Evolutionary conservation across 2,113 vertebrate genomes (phyloP).

Genomic region (Rattus rattus): DNA sequence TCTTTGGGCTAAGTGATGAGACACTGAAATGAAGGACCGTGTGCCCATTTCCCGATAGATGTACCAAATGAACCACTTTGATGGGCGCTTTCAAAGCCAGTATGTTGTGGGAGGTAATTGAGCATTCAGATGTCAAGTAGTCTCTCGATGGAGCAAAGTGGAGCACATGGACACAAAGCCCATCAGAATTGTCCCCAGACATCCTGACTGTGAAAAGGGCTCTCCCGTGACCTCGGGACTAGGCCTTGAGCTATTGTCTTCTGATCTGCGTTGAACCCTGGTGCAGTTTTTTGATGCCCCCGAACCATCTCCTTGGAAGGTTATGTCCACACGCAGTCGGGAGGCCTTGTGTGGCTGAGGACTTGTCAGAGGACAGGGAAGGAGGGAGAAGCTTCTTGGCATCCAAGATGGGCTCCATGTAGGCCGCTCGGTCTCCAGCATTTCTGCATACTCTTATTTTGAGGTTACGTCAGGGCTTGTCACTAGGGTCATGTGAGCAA

Average conservation of each 20-base stretch:
- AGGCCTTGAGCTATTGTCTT: neutral
- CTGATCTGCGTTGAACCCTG: neutral
- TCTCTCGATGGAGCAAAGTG: slow-evolving; percentile 36
- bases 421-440: slow-evolving; percentile 35
- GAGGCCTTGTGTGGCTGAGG: neutral
- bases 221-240: neutral
- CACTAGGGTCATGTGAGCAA: slow-evolving; percentile 39
- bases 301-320: slow-evolving; percentile 12
- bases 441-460: slow-evolving; percentile 61
- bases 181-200: slow-evolving; percentile 4
- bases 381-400: slow-evolving; percentile 8
- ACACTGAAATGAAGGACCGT: slow-evolving; percentile 31
- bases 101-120: slow-evolving; percentile 53
- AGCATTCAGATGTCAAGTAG: slow-evolving; percentile 51
- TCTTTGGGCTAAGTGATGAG: slow-evolving; percentile 39
- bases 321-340: neutral
- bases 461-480: slow-evolving; percentile 63
- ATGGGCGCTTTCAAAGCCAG: slow-evolving; percentile 49
- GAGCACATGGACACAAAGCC: slow-evolving; percentile 9
- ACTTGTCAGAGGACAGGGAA: slow-evolving; percentile 33
- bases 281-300: slow-evolving; percentile 35
- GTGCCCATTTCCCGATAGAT: slow-evolving; percentile 15
- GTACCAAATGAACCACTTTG: neutral
- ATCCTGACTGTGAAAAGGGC: neutral
- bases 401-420: neutral